Percentiles rank a stretch among this genome's conserved stretches.
Evolutionary conservation across 2,888 invertebrate genomes (phyloP).

Genomic region (Aphodius sticticus): DNA sequence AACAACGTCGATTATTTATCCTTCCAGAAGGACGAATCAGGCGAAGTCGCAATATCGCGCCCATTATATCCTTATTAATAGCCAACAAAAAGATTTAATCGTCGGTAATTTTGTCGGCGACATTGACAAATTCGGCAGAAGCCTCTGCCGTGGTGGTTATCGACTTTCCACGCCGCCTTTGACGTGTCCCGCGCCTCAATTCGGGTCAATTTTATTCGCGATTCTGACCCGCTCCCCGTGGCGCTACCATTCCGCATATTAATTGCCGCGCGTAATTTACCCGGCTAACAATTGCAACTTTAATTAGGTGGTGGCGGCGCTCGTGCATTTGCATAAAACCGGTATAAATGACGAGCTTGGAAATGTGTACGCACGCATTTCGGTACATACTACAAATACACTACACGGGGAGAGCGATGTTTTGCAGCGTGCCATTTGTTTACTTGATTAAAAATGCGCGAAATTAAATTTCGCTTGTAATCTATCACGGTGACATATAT

Average conservation of each 20-base stretch:
- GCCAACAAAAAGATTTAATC: neutral
- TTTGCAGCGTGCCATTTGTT: conserved; percentile 20
- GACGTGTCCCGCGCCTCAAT: neutral
- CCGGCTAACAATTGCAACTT: conserved; percentile 21
- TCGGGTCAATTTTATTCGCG: neutral
- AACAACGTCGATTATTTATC: too few species aligned
- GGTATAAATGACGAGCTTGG: conserved; percentile 5
- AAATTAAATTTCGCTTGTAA: conserved; percentile 23
- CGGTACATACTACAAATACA: neutral
- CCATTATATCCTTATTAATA: too few species aligned
- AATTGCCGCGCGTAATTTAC: conserved; percentile 18
- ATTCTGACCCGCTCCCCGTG: neutral
- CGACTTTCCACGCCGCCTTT: neutral
- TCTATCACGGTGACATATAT: conserved; percentile 9
- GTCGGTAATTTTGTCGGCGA: neutral
- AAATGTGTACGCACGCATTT: conserved; percentile 14
- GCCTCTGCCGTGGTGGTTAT: too few species aligned
- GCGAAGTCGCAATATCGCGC: too few species aligned
- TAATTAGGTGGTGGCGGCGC: conserved; percentile 16
- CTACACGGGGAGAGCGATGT: conserved; percentile 9
- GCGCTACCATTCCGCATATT: conserved; percentile 11
- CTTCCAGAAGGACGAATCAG: too few species aligned
- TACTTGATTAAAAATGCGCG: conserved; percentile 21
- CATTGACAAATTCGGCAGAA: neutral
- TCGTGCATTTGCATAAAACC: conserved; percentile 20